Conservation (phyloP, 2,888 invertebrate genomes). For the Acanthosepion esculentum region DNA sequence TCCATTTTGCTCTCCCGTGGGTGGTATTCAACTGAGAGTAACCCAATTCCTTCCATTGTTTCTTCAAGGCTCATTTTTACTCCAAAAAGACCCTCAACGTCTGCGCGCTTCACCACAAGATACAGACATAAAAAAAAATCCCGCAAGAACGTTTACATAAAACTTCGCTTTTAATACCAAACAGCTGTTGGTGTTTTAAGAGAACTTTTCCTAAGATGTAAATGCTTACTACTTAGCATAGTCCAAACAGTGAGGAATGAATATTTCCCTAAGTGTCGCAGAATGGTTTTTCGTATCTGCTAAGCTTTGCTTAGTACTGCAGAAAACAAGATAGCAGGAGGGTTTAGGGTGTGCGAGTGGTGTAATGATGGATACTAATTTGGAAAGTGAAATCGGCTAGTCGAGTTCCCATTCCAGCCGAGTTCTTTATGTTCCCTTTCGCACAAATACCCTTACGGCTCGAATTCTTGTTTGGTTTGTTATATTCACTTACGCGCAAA, state of each 20-base stretch:
- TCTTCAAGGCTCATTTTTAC: neutral
- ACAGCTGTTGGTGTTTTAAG: neutral
- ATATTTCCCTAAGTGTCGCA: neutral
- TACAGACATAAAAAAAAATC: neutral
- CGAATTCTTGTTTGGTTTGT: too few species aligned
- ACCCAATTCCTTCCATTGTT: constrained; percentile 21
- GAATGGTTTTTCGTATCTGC: neutral
- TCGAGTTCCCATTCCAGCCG: too few species aligned
- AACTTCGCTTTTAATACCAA: neutral
- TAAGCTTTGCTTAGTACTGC: too few species aligned
- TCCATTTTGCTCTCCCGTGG: neutral
- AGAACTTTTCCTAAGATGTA: neutral
- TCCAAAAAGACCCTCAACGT: neutral
- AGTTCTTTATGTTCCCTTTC: too few species aligned
- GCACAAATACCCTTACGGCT: too few species aligned
- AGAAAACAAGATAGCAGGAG: too few species aligned
- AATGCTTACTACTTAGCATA: neutral
- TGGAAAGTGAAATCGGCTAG: too few species aligned
- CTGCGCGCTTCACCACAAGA: neutral
- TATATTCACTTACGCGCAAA: too few species aligned
- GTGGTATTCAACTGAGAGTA: neutral
- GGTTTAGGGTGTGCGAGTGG: too few species aligned
- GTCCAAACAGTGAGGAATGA: neutral
- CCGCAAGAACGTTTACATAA: neutral
- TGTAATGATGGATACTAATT: too few species aligned